phyloP scores from a whole-genome alignment of 1,140 invertebrate genomes.

The Liolophura sinensis region DNA sequence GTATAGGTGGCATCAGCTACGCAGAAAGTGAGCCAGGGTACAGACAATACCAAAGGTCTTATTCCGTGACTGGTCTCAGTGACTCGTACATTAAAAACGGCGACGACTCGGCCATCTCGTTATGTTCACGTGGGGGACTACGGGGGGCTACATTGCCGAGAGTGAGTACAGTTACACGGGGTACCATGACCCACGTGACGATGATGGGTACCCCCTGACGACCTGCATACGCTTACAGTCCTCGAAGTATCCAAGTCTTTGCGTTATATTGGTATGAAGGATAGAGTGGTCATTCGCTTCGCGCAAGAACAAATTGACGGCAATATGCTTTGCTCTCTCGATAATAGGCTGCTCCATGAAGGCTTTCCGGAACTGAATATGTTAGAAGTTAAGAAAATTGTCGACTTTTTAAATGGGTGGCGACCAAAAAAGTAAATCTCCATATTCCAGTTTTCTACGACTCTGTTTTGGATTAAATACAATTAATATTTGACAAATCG shows the following conservation, averaged over 20 bases:
- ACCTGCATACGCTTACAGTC: slow-evolving; percentile 38
- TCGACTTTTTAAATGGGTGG: slow-evolving; percentile 54
- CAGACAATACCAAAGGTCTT: slow-evolving; percentile 25
- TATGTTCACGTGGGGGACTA: slow-evolving; percentile 44
- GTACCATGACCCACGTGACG: slow-evolving; percentile 33
- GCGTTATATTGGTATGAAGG: slow-evolving; percentile 54
- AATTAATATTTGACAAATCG: too few species aligned
- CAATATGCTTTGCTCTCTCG: slow-evolving; percentile 42
- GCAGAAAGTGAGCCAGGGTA: slow-evolving; percentile 36
- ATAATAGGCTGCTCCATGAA: slow-evolving; percentile 47
- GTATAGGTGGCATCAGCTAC: slow-evolving; percentile 14
- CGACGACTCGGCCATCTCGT: slow-evolving; percentile 50
- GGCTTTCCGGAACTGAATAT: slow-evolving; percentile 54
- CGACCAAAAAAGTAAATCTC: slow-evolving; percentile 39
- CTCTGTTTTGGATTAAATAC: too few species aligned
- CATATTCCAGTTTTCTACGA: too few species aligned
- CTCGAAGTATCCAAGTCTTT: slow-evolving; percentile 47
- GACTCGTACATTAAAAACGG: slow-evolving; percentile 32
- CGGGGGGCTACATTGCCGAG: slow-evolving; percentile 36
- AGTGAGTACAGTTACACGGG: slow-evolving; percentile 48
- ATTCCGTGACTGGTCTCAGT: slow-evolving; percentile 31
- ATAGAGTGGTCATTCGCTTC: slow-evolving; percentile 46
- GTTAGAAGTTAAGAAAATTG: slow-evolving; percentile 51
- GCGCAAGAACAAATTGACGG: slow-evolving; percentile 54
- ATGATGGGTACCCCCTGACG: slow-evolving; percentile 45